Percentiles rank a stretch among this genome's conserved stretches.
phyloP scores from a whole-genome alignment of 2,797 vertebrate genomes.

The Enteromius argenteus region DNA sequence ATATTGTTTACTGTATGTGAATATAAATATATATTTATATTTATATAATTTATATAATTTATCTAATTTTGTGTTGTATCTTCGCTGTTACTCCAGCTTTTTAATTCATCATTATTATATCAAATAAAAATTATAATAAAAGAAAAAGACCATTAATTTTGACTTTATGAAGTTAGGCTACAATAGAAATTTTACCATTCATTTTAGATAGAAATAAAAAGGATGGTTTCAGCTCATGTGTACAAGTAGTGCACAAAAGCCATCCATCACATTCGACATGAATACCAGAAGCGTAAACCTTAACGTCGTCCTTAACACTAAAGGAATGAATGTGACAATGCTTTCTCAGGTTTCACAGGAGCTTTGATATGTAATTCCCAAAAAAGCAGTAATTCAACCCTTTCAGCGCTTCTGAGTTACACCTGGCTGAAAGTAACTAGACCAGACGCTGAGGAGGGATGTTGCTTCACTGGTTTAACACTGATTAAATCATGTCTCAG shows the following conservation, averaged over 20 bases:
- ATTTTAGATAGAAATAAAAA: neutral
- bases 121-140: neutral
- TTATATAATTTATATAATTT: no score
- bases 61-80: neutral
- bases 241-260: neutral
- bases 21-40: no score
- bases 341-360: constrained; percentile 69
- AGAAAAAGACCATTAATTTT: neutral
- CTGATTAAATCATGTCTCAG: neutral
- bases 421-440: constrained; percentile 48
- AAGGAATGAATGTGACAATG: constrained; percentile 30
- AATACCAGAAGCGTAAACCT: neutral
- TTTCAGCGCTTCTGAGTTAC: constrained; percentile 57
- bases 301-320: constrained; percentile 11
- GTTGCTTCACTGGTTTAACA: constrained; percentile 9
- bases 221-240: constrained; percentile 2
- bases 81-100: neutral
- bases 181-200: neutral
- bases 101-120: neutral
- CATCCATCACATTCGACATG: constrained; percentile 33
- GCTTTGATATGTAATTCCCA: constrained; percentile 77
- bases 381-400: constrained; percentile 68
- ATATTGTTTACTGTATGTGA: neutral
- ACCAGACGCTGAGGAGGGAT: constrained; percentile 6
- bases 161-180: neutral